phyloP scores from a whole-genome alignment of 2,113 vertebrate species.

The Sebastes fasciatus region DNA sequence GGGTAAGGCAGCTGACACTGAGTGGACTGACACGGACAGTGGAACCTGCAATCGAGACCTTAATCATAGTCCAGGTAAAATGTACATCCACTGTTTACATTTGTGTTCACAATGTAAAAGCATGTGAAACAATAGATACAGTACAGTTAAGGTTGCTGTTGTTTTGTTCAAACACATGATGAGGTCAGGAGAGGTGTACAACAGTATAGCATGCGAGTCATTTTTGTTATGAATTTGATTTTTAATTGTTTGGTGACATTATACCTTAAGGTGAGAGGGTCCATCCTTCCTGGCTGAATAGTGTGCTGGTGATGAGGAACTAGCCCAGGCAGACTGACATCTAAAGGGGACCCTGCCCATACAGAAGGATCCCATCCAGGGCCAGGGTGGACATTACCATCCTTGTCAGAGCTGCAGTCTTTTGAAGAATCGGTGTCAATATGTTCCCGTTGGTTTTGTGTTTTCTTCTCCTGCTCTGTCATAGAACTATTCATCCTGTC shows the following conservation, averaged over 20 bases:
- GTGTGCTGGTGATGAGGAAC: neutral
- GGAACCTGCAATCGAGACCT: constrained; percentile 9
- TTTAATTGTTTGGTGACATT: neutral
- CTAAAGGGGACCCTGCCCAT: neutral
- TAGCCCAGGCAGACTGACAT: constrained; percentile 16
- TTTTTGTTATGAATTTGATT: neutral
- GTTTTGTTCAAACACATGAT: neutral
- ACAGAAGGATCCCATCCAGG: neutral
- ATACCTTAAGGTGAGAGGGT: constrained; percentile 27
- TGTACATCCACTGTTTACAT: neutral
- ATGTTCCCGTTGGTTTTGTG: neutral
- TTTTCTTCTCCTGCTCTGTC: neutral
- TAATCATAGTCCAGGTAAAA: neutral
- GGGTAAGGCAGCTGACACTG: constrained; percentile 30
- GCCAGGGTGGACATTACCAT: neutral
- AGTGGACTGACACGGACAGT: constrained; percentile 15
- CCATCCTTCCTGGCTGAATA: constrained; percentile 13
- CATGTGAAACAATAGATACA: neutral
- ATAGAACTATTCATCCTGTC: constrained; percentile 11
- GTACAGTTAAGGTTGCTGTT: neutral
- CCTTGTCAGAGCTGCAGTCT: neutral
- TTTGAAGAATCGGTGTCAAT: neutral
- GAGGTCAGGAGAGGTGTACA: neutral
- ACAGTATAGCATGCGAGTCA: neutral
- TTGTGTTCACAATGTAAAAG: neutral